Base-by-base conservation (phyloP, 2,797 vertebrate species). In the Myotis myotis region DNA sequence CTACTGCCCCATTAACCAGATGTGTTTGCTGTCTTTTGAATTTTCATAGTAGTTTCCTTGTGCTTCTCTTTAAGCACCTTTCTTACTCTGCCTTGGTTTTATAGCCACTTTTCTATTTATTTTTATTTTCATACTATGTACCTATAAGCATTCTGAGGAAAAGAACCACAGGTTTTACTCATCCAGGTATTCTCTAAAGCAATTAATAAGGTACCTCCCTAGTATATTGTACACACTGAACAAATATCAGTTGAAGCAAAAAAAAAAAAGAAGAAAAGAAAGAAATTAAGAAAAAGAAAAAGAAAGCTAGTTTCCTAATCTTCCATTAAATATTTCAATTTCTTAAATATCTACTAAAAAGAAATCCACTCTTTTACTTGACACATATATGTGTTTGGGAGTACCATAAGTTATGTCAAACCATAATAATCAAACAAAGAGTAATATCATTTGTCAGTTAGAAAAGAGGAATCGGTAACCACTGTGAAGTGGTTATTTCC, bases 401-500 rank as follows among this genome's bases (percentile, higher is more conserved):
- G 64, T 89, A 44, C 53, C 66, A 87, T 71, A 62, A 92, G 38
- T 92, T 86, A 74, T 51, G 25, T 68, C 53, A 84, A 93, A 72
- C 62, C 85, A 60, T 85, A 96, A 85, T 49, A 87, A 89, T 76
- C 53, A 70, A 93, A 87, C 62, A 91, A 96, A 91, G 44, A 92
- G 44, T 47, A 93, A 89, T 82, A 72, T 66, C 62, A 97, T 96
- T 93, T 91, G 85, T 94, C 96, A 95, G 76, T 97, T 97, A 95
- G 95, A 95, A 96, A 89, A 93, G 93, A 93, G 74, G 60, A 97
- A 94, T 92, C 3, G 23, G 84, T 93, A 96, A 97, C 81, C 64
- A 97, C 92, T 82, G 87, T 88, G 96, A 97, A 95, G 79, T 79
- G 76, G 94, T 96, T 97, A 96, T 97, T 98, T 98, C 91, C 94